phyloP scores from a whole-genome alignment of 2,113 vertebrate genomes.

The Mohoua ochrocephala region DNA sequence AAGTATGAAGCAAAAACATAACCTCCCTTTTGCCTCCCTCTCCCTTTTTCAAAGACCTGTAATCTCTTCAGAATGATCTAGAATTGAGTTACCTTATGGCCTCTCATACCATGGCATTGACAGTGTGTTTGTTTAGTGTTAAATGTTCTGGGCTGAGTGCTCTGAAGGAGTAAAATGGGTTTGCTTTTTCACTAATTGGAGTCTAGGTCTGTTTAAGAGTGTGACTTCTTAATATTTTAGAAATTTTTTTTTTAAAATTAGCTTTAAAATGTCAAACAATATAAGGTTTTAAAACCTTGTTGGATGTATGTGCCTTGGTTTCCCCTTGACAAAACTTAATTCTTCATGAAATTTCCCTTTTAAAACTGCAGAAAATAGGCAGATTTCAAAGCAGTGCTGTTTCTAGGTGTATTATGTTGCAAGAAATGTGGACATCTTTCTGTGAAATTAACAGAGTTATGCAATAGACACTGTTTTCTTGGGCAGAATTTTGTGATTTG shows the following conservation, averaged over 20 bases:
- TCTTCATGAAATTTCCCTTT: neutral
- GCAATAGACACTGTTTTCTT: neutral
- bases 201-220: neutral
- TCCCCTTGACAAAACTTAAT: neutral
- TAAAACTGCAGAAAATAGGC: neutral
- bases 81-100: constrained; percentile 26
- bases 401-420: neutral
- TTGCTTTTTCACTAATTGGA: neutral
- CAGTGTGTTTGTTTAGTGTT: neutral
- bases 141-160: neutral
- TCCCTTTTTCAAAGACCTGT: neutral
- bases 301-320: neutral
- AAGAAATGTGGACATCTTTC: neutral
- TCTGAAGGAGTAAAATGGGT: neutral
- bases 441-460: neutral
- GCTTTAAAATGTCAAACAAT: neutral
- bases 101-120: neutral
- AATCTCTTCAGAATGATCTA: constrained; percentile 39
- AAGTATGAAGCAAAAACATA: constrained; percentile 58
- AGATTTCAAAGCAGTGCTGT: neutral
- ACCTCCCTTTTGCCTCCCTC: constrained; percentile 14
- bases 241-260: neutral
- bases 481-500: neutral
- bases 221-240: neutral
- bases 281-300: neutral